phyloP scores from a whole-genome alignment of 2,113 vertebrate species.

The Centrocercus urophasianus region DNA sequence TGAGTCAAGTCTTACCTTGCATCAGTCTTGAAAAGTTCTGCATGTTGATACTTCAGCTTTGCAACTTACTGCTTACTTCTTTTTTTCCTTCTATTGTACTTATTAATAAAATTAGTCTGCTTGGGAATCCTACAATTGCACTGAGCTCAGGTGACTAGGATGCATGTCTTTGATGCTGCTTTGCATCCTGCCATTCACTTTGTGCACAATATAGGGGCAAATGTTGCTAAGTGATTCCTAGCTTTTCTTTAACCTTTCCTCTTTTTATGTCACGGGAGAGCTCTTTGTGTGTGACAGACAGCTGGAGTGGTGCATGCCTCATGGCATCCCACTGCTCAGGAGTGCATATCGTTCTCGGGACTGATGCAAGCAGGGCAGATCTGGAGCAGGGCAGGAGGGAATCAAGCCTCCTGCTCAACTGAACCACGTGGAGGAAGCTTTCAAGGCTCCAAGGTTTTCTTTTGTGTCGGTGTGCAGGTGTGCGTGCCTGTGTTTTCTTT shows the following conservation, averaged over 20 bases:
- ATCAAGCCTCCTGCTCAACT: background rate
- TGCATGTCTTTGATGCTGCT: background rate
- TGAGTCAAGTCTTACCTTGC: background rate
- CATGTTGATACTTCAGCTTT: background rate
- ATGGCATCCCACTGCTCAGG: background rate
- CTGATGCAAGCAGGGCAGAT: background rate
- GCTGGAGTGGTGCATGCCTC: background rate
- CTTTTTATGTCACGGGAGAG: background rate
- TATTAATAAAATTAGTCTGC: background rate
- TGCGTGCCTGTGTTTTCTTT: background rate
- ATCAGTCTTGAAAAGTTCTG: background rate
- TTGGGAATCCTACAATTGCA: background rate
- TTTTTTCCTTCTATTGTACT: background rate
- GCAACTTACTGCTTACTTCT: background rate
- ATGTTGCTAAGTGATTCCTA: no score
- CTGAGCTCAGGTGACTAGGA: fast-evolving
- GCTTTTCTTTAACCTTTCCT: background rate
- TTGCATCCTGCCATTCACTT: fast-evolving
- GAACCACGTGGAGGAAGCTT: fast-evolving
- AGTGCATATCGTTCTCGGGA: fast-evolving
- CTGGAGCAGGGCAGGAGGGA: background rate
- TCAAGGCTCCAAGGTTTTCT: background rate
- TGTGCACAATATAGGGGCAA: fast-evolving
- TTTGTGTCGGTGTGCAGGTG: background rate
- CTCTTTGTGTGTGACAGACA: background rate